Base-by-base conservation (phyloP, 2,113 vertebrate genomes). In the Marmota flaviventris region DNA sequence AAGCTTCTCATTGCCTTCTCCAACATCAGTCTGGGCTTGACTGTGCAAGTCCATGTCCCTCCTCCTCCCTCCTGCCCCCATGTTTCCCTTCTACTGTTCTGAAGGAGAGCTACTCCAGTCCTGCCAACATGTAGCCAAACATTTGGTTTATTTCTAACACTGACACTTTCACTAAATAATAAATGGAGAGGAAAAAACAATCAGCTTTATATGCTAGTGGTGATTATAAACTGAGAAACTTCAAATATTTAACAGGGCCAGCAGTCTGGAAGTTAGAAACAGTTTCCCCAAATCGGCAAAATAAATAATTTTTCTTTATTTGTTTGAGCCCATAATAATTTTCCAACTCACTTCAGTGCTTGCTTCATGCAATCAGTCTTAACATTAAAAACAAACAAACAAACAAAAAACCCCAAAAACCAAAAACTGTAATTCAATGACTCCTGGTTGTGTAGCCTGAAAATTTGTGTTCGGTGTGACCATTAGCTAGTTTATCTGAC, bases 311-410 rank as follows among this genome's bases (percentile, higher is more conserved):
- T 78, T 3, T 42, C 9, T 91, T 76, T 91, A 4, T 73, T 92
- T 87, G 77, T 85, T 79, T 83, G 77, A 85, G n/a, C 48, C 34
- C 45, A 37, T 70, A 69, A 37, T 70, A 69, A 77, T 91, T 97
- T 88, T 72, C 63, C 20, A 93, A 70, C 17, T 5, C 34, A 79
- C 39, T 84, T 94, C 76, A 70, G 9, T 63, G 42, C 34, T 92
- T 77, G 45, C 8, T 85, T 94, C 27, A 37, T 63, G 34, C 17
- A 87, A 1, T 58, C 42, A 48, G 18, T 58, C 39, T 82, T 56
- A 58, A 32, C 70, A 14, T 48, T 10, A 84, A 63, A 56, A 73
- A 39, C 37, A 22, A 51, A 13, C 12, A 51, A 51, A 51, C 8
- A 48, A 48, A 48, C 1, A 48, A 48, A 48, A 9, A 48, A 48